Evolutionary conservation across 53 echinoderm and acorn worm species (phyloP).

Genomic region (Echinarachnius parma): DNA sequence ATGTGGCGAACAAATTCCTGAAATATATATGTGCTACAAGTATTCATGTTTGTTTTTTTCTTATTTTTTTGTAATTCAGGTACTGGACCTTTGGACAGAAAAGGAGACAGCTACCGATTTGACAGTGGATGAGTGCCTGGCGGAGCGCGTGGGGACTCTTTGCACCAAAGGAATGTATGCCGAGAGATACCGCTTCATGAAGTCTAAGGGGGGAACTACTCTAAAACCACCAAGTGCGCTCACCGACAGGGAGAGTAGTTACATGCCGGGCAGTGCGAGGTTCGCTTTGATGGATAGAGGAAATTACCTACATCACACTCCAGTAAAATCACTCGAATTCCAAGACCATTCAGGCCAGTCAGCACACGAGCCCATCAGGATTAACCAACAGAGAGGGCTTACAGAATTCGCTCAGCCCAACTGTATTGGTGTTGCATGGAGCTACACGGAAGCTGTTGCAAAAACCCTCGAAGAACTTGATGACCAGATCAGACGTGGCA

Average conservation of each 20-base stretch:
- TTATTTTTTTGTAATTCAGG: not conserved
- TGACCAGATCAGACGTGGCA: too few relatives aligned
- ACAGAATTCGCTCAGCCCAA: conserved; percentile 26
- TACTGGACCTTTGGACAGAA: conserved; percentile 5
- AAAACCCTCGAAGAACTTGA: too few relatives aligned
- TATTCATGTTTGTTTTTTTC: not conserved
- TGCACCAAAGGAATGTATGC: conserved; percentile 31
- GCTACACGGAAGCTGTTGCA: too few relatives aligned
- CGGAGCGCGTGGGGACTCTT: conserved; percentile 17
- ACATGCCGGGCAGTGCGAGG: conserved; percentile 46
- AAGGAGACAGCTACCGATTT: not conserved
- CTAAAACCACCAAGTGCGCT: conserved; percentile 41
- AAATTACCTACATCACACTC: conserved; percentile 37
- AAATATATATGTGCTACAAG: too few relatives aligned
- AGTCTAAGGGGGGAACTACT: conserved; percentile 1
- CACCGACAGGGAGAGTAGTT: conserved; percentile 19
- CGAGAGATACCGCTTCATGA: conserved; percentile 14
- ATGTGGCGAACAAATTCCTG: too few relatives aligned
- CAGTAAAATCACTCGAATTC: conserved; percentile 23
- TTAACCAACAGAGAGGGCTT: not conserved
- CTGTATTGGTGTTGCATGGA: too few relatives aligned
- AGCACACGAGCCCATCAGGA: conserved; percentile 13
- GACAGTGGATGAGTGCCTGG: conserved; percentile 29
- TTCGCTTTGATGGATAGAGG: conserved; percentile 25
- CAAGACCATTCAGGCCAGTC: not conserved